Conservation (phyloP, 2,113 vertebrate species). For the Pseudorhombus dupliciocellatus region DNA sequence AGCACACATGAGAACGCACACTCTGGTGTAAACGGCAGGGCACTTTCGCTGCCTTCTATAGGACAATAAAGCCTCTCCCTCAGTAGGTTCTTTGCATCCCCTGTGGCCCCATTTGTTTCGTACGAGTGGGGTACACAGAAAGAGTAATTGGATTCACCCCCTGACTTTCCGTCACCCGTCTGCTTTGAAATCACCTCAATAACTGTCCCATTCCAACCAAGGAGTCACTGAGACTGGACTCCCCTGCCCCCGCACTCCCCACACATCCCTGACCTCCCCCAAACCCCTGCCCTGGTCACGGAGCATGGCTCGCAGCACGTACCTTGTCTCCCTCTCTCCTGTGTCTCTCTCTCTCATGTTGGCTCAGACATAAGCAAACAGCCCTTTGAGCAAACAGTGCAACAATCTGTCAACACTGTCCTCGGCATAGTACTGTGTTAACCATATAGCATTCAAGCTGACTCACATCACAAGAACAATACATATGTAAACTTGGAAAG, state of each 20-base stretch:
- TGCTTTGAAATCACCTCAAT: conserved; percentile 43
- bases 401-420: conserved; percentile 64
- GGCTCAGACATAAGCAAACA: conserved; percentile 83
- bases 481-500: background rate
- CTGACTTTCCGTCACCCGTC: conserved; percentile 25
- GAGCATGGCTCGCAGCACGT: conserved; percentile 82
- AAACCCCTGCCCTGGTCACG: conserved; percentile 53
- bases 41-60: conserved; percentile 45
- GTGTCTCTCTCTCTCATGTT: conserved; percentile 73
- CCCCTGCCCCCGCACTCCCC: conserved; percentile 61
- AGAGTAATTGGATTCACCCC: conserved; percentile 39
- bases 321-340: conserved; percentile 72
- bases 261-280: conserved; percentile 61
- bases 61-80: conserved; percentile 12
- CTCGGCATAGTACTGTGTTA: conserved; percentile 9
- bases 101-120: conserved; percentile 45
- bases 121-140: conserved; percentile 16
- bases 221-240: conserved; percentile 79
- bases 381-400: conserved; percentile 74
- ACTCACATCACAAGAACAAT: conserved; percentile 1
- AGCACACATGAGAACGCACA: conserved; percentile 20
- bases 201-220: conserved; percentile 52
- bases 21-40: conserved; percentile 7
- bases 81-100: conserved; percentile 13
- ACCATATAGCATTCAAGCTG: conserved; percentile 26